phyloP scores from a whole-genome alignment of 2,113 vertebrate genomes.

The Corythornis vintsioides region DNA sequence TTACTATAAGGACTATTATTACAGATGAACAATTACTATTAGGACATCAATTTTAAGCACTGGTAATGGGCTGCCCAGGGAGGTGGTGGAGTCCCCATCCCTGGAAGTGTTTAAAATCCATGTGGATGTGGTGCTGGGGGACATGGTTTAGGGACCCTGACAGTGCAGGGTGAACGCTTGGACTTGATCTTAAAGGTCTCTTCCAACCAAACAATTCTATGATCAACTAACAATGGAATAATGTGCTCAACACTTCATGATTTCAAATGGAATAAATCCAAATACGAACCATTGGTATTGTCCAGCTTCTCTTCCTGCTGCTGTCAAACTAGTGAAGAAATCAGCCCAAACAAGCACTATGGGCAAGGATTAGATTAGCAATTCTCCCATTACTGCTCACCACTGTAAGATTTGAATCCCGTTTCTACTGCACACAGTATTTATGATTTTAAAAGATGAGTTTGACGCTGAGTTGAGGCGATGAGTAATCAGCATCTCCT shows the following conservation, averaged over 20 bases:
- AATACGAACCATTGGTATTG: too few species aligned
- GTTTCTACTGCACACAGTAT: not conserved
- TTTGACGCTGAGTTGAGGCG: not conserved
- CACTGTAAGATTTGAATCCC: not conserved
- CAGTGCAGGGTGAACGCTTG: too few species aligned
- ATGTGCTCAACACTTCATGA: accelerated
- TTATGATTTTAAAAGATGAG: not conserved
- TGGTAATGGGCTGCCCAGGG: too few species aligned
- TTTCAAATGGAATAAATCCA: not conserved
- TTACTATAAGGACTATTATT: not conserved
- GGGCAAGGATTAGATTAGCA: not conserved
- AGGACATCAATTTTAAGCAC: not conserved
- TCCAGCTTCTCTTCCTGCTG: not conserved
- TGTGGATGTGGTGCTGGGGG: too few species aligned
- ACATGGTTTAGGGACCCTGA: too few species aligned
- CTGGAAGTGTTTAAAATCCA: too few species aligned
- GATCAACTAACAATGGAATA: not conserved
- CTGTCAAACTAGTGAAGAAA: not conserved
- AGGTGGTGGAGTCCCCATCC: too few species aligned
- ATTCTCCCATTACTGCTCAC: not conserved
- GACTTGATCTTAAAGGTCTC: too few species aligned
- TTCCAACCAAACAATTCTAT: too few species aligned
- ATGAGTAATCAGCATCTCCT: not conserved
- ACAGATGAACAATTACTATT: not conserved
- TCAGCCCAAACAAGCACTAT: not conserved